Evolutionary conservation across 2,888 invertebrate species (phyloP), one percentile per base, ranked within the genome.

Genomic region (Deroplatys truncata): DNA sequence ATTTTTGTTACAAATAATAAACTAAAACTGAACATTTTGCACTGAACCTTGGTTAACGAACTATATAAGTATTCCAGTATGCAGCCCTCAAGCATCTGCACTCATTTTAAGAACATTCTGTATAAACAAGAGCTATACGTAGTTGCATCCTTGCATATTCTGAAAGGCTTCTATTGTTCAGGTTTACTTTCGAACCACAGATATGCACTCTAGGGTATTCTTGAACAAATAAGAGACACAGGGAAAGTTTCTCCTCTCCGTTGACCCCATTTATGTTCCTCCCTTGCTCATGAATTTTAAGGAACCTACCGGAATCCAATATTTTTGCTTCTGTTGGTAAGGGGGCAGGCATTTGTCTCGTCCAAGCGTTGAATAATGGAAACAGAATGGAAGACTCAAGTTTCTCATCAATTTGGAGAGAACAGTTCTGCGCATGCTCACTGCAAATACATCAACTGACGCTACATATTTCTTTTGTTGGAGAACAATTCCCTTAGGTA

Each of bases 381-480:
- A 20, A 25, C n/a, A 43, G 25, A 85, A 49, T 85, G 43, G 35
- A 49, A 5, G 43, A 25, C 43, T 13, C 43, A 43, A 25, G 85
- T 85, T 43, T 43, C 35, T 43, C 85, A 85, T 35, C 85, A 35
- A 85, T n/a, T 85, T 85, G n/a, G n/a, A 72, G 86, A 15, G 49
- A 16, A 72, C 56, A 72, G 20, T 72, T 72, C 56, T 20, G 56
- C 56, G 56, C 56, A 20, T 72, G 56, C 25, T 16, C 56, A 72
- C 56, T 20, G 56, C 56, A 72, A 72, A 72, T 72, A 72, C 5
- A 72, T 72, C 56, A 72, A 43, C 43, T 43, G 43, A 43, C 25
- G 29, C 16, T 84, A 84, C 29, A 87, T 83, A 82, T 83, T 87
- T 87, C 83, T 87, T 87, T 43, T 87, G 87, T 87, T 43, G 83